Base-by-base conservation (phyloP, 2,113 vertebrate genomes). In the Solenodon paradoxus region DNA sequence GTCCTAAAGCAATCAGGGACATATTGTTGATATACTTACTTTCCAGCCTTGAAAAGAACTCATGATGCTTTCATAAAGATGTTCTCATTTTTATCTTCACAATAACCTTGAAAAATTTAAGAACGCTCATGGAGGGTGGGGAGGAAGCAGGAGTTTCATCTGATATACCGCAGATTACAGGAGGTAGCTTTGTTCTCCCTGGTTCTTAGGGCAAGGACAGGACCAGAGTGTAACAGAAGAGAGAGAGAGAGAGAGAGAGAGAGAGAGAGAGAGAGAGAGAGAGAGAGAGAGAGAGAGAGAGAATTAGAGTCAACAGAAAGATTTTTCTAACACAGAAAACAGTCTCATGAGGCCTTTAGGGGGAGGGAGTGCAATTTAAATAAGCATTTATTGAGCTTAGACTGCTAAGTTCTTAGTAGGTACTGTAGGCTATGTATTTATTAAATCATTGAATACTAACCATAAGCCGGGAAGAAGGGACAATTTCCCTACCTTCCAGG, bases 11-110 rank as follows among this genome's bases (percentile, higher is more conserved):
- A 83, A 38, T 1, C 26, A 20, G 45, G 63, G 7, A 74, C 82
- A 42, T 38, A 16, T 13, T 66, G 45, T 77, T 92, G n/a, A 55
- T 38, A 17, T 30, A 49, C 42, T 92, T 90, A 74, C 32, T 49
- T 61, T 75, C 47, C 61, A 77, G 28, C 59, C 87, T 96, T 95
- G 92, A 86, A 90, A 93, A 89, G 55, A 95, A 96, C 63, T 79
- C 42, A 3, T 20, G 20, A 30, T 83, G 42, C 38, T 69, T 88
- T 95, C 69, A 87, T 68, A 78, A 80, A 81, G 49, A 75, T 87
- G 81, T 79, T 92, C 81, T 88, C 66, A 38, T 75, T 95, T 96
- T 95, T 96, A 85, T 92, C 88, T 92, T 75, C 81, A 95, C 77
- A 83, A 74, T 92, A 95, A 95, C 81, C 42, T 55, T 49, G 38